Base-by-base conservation (phyloP, 2,888 invertebrate species). In the Lasioglossum pauxillum region DNA sequence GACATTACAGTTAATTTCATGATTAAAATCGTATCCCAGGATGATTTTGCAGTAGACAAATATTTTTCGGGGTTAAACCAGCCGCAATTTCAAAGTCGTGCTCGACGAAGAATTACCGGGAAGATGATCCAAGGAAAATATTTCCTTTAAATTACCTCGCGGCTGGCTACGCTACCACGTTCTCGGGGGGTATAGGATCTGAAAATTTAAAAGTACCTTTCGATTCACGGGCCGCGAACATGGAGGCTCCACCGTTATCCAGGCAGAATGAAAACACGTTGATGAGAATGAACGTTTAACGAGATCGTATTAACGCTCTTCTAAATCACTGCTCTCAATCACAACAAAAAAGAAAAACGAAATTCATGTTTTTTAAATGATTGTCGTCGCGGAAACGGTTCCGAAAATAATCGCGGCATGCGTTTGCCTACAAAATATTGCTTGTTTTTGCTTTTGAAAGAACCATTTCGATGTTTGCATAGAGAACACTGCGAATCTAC, bases 71-170 rank as follows among this genome's bases (percentile, higher is more conserved):
- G 73, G 8, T 49, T n/a, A 41, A 49, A 46, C 44, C 44, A 31
- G 31, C 44, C 10, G 72, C 35, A 23, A 31, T 44, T 60, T 27
- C 23, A 23, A 14, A 57, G 23, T 31, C 4, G 44, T 44, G 19
- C 46, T n/a, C 64, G 49, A 73, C n/a, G 46, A 44, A 67, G 49
- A 53, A 67, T 67, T 64, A 80, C 31, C 23, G 23, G 31, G 19
- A n/a, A 12, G 64, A 14, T 49, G 72, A 72, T 44, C 27, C 31
- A 76, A 31, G 75, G 41, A 27, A 83, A 83, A 76, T 83, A 53
- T 82, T 76, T 60, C 64, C 82, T 72, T 75, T 73, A 19, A 73
- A 64, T 60, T 60, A 64, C 27, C 35, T 27, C 27, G 44, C 5
- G 69, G 69, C 38, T 12, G 23, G 41, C 14, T 71, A 23, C 23